Evolutionary conservation across 2,113 vertebrate species (phyloP), one percentile per base, ranked within the genome.

Genomic region (Cynocephalus volans): DNA sequence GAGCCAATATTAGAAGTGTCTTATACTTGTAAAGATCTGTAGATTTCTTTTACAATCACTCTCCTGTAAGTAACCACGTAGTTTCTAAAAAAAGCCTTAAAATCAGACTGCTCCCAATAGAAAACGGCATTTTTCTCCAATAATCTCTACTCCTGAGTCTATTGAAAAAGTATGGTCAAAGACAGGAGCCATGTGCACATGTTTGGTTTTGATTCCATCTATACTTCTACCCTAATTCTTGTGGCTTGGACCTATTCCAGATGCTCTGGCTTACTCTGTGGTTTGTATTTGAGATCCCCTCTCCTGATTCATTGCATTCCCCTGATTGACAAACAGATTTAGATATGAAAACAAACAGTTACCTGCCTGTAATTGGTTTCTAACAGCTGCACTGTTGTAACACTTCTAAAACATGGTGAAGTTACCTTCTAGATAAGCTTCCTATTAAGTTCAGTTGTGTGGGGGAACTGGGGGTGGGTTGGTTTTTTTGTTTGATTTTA

Each of bases 241-340:
- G 99, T 99, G 99, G 99, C 98, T 99, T 99, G 99, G 99, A 99
- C 90, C 82, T 96, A 95, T 98, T 99, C 99, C 99, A 99, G 98
- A 97, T 98, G 91, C 97, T 98, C 93, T 96, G 97, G 98, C 98
- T 98, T 90, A 97, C 96, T 98, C 98, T 99, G 99, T 98, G 99
- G 99, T 99, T 99, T 99, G 99, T 98, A 98, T 98, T 92, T 98
- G 98, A 99, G 99, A 99, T 99, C 98, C 98, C 98, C 97, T 98
- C 98, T 99, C 98, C 93, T 98, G 98, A 99, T 98, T 99, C 98
- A 98, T 64, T 98, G 96, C 98, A 98, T 98, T 98, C 98, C 73
- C 86, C 98, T 99, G 99, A 99, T 88, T 99, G 99, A 99, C 99
- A 99, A 99, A 99, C 98, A 98, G 99, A 98, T 98, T 99, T 98